A percentile compares a stretch with the other conserved stretches of the same genome.
phyloP scores from a whole-genome alignment of 2,888 invertebrate species.

The Cyrtodaria siliqua region DNA sequence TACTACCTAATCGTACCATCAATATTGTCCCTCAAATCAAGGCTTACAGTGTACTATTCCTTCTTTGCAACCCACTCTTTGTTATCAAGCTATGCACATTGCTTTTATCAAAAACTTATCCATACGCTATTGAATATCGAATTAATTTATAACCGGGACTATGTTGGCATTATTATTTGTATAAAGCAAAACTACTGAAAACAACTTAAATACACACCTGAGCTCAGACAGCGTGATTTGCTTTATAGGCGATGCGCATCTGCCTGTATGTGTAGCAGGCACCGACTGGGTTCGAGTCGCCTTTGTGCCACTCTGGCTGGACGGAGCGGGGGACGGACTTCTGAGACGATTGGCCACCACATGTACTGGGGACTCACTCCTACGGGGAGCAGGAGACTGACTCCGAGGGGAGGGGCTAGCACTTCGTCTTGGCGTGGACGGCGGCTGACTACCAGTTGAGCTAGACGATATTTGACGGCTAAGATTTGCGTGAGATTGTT shows the following conservation, averaged over 20 bases:
- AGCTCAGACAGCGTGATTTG: conserved; percentile 60
- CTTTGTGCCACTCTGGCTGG: conserved; percentile 32
- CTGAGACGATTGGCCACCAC: conserved; percentile 51
- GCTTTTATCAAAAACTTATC: too few relatives aligned
- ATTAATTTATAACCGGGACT: too few relatives aligned
- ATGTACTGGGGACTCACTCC: conserved; percentile 69
- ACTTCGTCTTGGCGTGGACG: conserved; percentile 32
- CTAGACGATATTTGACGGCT: conserved; percentile 40
- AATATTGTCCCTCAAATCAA: too few relatives aligned
- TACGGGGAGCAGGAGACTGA: conserved; percentile 45
- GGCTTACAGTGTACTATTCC: too few relatives aligned
- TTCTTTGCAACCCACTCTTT: too few relatives aligned
- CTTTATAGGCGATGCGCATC: conserved; percentile 62
- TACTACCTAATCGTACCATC: too few relatives aligned
- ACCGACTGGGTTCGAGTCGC: conserved; percentile 33
- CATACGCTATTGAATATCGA: too few relatives aligned
- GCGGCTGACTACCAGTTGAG: conserved; percentile 35
- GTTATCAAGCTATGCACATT: too few relatives aligned
- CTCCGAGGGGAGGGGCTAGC: conserved; percentile 27
- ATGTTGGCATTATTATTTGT: too few relatives aligned
- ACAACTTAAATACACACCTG: conserved; percentile 52
- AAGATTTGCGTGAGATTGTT: conserved; percentile 48
- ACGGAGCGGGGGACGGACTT: conserved; percentile 72
- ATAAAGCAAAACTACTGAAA: too few relatives aligned
- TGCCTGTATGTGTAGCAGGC: conserved; percentile 54